Evolutionary conservation across 2,797 vertebrate genomes (phyloP), one percentile per base, ranked within the genome.

Genomic region (Tenualosa thibaudeaui): DNA sequence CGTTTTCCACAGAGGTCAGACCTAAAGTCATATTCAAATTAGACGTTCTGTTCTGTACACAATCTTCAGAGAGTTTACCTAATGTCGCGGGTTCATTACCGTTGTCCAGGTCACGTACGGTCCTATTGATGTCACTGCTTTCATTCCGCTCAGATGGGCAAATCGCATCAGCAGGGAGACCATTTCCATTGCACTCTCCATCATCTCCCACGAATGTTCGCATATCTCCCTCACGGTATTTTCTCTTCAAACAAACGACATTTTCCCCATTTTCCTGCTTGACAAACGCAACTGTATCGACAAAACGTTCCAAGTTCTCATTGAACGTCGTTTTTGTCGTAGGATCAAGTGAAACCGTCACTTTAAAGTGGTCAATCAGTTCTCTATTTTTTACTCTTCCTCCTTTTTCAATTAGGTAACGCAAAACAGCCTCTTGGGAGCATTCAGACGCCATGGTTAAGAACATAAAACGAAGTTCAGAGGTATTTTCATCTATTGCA

Each of bases 321-420:
- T 93, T 93, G 81, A 92, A 93, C 56, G 89, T 87, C 68, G 89
- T 89, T 60, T 94, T 94, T 1, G 93, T 89, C 4, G 93, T 91
- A 50, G 89, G 91, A 1, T 95, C 93, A 82, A 92, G 89, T 75
- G 60, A 88, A 50, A 94, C 88, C 56, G 88, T 89, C 7, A 91
- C 93, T 90, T 92, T 93, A 92, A 99, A 97, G 93, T 96, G 96
- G 89, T 97, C 96, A 89, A 97, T 93, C 90, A 99, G 93, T 92
- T 97, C 96, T 81, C 95, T 93, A 90, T 96, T 96, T 87, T 81
- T 95, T 89, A 95, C 97, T 90, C 96, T 95, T 91, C 97, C 97
- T 91, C 96, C 97, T 85, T 93, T 93, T 89, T 94, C 94, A 85
- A 88, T 84, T 56, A 98, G 90, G 90, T 98, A 98, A 88, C 93